phyloP scores from a whole-genome alignment of 2,888 invertebrate genomes.

The Lepidocyrtinus sp. region DNA sequence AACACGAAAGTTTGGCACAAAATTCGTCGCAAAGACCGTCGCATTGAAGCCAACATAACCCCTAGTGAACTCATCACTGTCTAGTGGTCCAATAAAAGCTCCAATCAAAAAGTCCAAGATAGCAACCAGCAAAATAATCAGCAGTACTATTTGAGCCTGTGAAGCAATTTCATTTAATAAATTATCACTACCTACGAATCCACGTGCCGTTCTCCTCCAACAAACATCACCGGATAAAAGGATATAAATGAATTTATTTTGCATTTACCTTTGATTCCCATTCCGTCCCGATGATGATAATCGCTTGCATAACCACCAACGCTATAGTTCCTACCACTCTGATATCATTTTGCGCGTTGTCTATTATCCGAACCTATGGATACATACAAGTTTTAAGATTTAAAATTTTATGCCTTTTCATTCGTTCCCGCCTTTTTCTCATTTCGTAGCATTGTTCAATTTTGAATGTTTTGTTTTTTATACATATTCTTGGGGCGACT shows the following conservation, averaged over 20 bases:
- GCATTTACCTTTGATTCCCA: constrained; percentile 93
- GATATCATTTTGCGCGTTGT: constrained; percentile 84
- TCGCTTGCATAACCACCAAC: constrained; percentile 69
- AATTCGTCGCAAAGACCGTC: constrained; percentile 69
- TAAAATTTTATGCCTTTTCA: no score
- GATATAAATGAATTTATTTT: constrained; percentile 11
- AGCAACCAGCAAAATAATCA: constrained; percentile 87
- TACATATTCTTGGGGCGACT: no score
- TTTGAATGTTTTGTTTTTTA: no score
- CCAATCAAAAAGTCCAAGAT: constrained; percentile 92
- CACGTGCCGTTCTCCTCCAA: constrained; percentile 12
- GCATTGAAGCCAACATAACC: constrained; percentile 91
- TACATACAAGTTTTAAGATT: no score
- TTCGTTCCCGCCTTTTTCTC: no score
- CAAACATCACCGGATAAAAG: background rate
- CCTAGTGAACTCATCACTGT: constrained; percentile 79
- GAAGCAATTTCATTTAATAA: constrained; percentile 65
- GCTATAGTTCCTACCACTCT: constrained; percentile 82
- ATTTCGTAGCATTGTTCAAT: no score
- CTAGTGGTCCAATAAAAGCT: constrained; percentile 86
- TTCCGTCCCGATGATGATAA: constrained; percentile 89
- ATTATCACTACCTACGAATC: no score
- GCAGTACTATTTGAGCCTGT: constrained; percentile 88
- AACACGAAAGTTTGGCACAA: constrained; percentile 68
- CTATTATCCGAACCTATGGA: constrained; percentile 83